Conservation (phyloP, 1,140 invertebrate species). For the Eueides isabella region DNA sequence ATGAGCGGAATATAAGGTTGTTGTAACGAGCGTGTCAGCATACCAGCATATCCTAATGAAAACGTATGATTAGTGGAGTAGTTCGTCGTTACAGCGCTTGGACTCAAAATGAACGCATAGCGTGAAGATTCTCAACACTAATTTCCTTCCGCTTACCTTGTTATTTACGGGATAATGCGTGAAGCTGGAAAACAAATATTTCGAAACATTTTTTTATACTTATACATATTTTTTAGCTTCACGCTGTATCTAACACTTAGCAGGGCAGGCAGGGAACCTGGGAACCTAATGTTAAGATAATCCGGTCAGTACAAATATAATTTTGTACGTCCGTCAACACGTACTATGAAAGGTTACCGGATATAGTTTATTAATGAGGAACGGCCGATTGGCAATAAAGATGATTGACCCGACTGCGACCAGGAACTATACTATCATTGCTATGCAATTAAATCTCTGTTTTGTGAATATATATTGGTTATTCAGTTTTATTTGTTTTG, state of each 20-base stretch:
- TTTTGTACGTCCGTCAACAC: conserved; percentile 42
- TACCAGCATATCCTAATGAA: too few species aligned
- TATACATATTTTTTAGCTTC: too few species aligned
- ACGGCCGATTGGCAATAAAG: conserved; percentile 68
- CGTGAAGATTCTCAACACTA: background rate
- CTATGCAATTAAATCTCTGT: conserved; percentile 14
- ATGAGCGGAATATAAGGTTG: too few species aligned
- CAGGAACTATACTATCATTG: conserved; percentile 4
- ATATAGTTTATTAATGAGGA: conserved; percentile 75
- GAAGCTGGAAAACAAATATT: background rate
- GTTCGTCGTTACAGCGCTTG: too few species aligned
- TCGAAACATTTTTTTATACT: too few species aligned
- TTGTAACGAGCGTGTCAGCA: too few species aligned
- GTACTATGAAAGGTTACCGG: conserved; percentile 67
- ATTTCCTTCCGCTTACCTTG: background rate
- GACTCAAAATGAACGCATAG: background rate
- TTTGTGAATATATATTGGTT: background rate
- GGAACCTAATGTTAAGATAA: too few species aligned
- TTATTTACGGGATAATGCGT: background rate
- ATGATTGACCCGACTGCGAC: conserved; percentile 50
- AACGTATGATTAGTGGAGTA: too few species aligned
- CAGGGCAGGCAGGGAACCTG: too few species aligned
- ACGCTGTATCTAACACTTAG: too few species aligned
- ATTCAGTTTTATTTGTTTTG: background rate
- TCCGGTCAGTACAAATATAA: too few species aligned